These are phyloP conservation scores for Eulemur rubriventer DNA, from an alignment of 2,797 vertebrate species.

Conservation along the genomic window DNA sequence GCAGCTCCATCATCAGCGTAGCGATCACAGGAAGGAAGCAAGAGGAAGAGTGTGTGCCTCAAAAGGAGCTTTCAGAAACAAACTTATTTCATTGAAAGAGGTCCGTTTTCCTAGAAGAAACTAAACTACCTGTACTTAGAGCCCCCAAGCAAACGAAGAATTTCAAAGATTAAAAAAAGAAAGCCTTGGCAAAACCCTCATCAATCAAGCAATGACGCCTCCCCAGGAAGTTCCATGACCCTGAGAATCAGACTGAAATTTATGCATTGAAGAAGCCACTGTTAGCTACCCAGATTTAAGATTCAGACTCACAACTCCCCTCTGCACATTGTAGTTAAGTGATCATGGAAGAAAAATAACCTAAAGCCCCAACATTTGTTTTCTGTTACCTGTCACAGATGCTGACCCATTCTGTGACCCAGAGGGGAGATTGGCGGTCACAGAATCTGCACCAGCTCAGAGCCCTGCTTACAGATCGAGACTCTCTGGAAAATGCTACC, in stretches of 20 bases:
- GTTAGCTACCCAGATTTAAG: not conserved
- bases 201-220: not conserved
- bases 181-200: not conserved
- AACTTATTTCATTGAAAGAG: not conserved
- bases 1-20: not conserved
- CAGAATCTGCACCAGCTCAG: not conserved
- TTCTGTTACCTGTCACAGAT: not conserved
- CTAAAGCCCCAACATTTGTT: not conserved
- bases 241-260: not conserved
- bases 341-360: not conserved
- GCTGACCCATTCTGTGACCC: not conserved
- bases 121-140: not conserved
- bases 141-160: not conserved
- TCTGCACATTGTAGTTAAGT: not conserved
- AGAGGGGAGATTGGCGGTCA: not conserved
- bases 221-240: not conserved
- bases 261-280: not conserved
- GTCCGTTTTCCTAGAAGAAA: not conserved
- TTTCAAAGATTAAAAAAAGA: not conserved
- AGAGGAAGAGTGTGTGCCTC: not conserved
- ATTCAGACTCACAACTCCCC: not conserved
- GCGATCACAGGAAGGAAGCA: not conserved
- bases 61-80: not conserved
- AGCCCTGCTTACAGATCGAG: not conserved
- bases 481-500: not conserved